Conservation (phyloP, 2,113 vertebrate species). For the Dolichallabes microphthalmus region DNA sequence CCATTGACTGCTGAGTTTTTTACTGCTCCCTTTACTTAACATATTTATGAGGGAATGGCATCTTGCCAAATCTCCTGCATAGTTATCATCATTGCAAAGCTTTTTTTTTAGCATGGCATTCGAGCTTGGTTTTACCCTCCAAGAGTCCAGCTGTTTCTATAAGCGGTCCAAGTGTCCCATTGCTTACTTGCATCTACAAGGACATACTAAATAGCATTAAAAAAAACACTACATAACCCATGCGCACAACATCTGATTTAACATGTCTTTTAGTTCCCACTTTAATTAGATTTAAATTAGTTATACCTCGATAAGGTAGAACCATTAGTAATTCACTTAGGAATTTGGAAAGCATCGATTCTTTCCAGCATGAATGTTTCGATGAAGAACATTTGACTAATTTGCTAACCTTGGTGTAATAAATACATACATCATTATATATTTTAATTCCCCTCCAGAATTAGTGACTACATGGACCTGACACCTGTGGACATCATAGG, state of each 20-base stretch:
- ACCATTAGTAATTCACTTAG: neutral
- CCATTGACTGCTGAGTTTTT: slow-evolving; percentile 48
- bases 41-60: slow-evolving; percentile 54
- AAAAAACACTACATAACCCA: neutral
- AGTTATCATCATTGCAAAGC: slow-evolving; percentile 43
- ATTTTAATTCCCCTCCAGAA: slow-evolving; percentile 70
- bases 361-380: neutral
- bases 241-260: neutral
- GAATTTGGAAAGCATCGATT: neutral
- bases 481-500: slow-evolving; percentile 94
- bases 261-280: neutral
- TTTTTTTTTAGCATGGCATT: slow-evolving; percentile 32
- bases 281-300: neutral
- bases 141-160: neutral
- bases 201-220: neutral
- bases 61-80: slow-evolving; percentile 40
- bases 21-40: slow-evolving; percentile 49
- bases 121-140: slow-evolving; percentile 18
- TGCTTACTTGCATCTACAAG: slow-evolving; percentile 6
- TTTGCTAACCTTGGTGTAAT: neutral
- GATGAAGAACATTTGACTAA: neutral
- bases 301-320: neutral
- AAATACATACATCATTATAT: neutral
- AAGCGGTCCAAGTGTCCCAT: neutral
- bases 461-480: slow-evolving; percentile 99